Conservation (phyloP, 2,113 vertebrate genomes). For the Dipodomys merriami region DNA sequence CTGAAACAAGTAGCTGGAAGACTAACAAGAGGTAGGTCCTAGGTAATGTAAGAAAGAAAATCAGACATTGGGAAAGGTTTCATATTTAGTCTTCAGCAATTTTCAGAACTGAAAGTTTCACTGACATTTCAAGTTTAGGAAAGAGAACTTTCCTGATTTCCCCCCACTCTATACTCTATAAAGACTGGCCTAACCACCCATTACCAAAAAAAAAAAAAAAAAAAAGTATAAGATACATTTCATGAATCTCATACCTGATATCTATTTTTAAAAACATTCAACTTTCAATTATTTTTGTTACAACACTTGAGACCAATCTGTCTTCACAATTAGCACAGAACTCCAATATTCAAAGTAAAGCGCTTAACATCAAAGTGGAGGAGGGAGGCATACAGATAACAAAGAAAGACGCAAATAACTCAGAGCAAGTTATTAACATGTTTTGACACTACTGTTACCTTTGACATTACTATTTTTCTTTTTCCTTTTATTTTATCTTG, state of each 20-base stretch:
- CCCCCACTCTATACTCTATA: background rate
- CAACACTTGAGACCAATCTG: background rate
- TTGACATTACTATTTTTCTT: too few species aligned
- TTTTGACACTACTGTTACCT: too few species aligned
- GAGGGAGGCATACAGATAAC: too few species aligned
- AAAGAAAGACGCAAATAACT: too few species aligned
- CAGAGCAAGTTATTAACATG: too few species aligned
- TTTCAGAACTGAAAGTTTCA: conserved; percentile 33
- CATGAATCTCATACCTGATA: background rate
- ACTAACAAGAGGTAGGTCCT: background rate
- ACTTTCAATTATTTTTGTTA: conserved; percentile 50
- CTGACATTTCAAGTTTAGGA: conserved; percentile 43
- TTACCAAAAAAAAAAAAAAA: background rate
- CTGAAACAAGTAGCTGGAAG: background rate
- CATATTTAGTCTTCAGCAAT: conserved; percentile 33
- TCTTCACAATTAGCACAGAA: conserved; percentile 38
- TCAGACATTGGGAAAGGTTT: conserved; percentile 11
- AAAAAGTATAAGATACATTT: background rate
- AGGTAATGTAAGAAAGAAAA: conserved; percentile 29
- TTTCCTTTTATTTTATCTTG: too few species aligned
- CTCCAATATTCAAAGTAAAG: too few species aligned
- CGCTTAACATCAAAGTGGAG: too few species aligned
- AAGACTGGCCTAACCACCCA: conserved; percentile 26
- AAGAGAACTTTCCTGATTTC: conserved; percentile 41
- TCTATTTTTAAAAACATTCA: conserved; percentile 28